Evolutionary conservation across 2,113 vertebrate genomes (phyloP).

Genomic region (Sinocyclocheilus rhinocerous): DNA sequence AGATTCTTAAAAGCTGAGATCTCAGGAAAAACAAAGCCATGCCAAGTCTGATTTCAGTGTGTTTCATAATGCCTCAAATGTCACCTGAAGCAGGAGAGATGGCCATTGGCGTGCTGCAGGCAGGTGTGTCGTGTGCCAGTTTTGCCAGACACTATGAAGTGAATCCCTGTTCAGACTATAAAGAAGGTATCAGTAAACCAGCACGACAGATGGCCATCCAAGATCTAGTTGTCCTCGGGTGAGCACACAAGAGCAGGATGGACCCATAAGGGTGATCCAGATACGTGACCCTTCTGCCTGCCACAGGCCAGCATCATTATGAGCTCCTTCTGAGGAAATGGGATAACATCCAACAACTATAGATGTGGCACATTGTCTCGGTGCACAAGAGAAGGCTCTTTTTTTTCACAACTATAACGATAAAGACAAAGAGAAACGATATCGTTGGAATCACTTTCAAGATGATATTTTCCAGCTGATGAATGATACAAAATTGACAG

Average conservation of each 20-base stretch:
- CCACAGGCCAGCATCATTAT: slow-evolving; percentile 16
- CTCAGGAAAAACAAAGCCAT: not conserved
- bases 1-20: not conserved
- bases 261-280: not conserved
- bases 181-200: slow-evolving; percentile 14
- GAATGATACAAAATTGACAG: too few species aligned
- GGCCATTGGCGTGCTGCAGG: slow-evolving; percentile 10
- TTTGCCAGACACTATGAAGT: slow-evolving; percentile 18
- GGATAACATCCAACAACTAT: not conserved
- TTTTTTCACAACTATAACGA: too few species aligned
- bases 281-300: not conserved
- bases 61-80: slow-evolving; percentile 5
- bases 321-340: not conserved
- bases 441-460: too few species aligned
- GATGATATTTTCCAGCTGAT: too few species aligned
- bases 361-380: not conserved
- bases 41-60: not conserved
- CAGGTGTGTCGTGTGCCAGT: not conserved
- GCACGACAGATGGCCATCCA: slow-evolving; percentile 10
- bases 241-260: not conserved
- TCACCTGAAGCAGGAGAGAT: slow-evolving; percentile 24
- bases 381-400: not conserved
- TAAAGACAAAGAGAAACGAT: too few species aligned
- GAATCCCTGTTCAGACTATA: slow-evolving; percentile 16
- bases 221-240: not conserved